Base-by-base conservation (phyloP, 2,113 vertebrate species). In the Rhabdornis inornatus region DNA sequence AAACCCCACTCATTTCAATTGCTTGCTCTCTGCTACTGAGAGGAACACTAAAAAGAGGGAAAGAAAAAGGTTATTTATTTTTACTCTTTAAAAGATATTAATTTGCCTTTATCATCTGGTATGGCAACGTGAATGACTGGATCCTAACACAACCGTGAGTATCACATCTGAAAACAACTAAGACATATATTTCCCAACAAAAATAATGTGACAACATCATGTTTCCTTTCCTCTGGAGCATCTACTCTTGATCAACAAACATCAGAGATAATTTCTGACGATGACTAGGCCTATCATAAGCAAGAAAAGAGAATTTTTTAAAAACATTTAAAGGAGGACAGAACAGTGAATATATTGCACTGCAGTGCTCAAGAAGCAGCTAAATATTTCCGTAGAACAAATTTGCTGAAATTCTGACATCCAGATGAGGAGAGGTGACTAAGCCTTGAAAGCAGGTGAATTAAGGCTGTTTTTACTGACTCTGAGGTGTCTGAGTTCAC, bases 1-100 rank as follows among this genome's bases (percentile, higher is more conserved):
- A 97, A 97, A 97, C 86, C 66, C 74, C 80, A n/a, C 85, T 95
- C 95, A 91, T 91, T 91, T 74, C 89, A 97, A 93, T 35, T 89
- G 80, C 91, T 81, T 59, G 93, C 92, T 95, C 81, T 47, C 42
- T 61, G 86, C 86, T 76, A 90, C 83, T 77, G 74, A 90, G 90
- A 95, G 75, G 23, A 93, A 65, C 79, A 50, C 18, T 5, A 21
- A 23, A 5, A 19, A 16, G 44, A 25, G 9, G 52, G 87, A 83
- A 72, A 40, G n/a, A 47, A 94, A 86, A 77, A 95, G 53, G 50
- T 6, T 35, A 4, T 17, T 42, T 15, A 16, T 74, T 60, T 68
- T n/a, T 40, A 7, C 11, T 70, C 83, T 70, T 86, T 42, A 1
- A 6, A 69, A 78, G 2, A 16, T 55, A 57, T 7, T 87, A 9